Base-by-base conservation (phyloP, 2,888 invertebrate species). In the Drosophila borborema region DNA sequence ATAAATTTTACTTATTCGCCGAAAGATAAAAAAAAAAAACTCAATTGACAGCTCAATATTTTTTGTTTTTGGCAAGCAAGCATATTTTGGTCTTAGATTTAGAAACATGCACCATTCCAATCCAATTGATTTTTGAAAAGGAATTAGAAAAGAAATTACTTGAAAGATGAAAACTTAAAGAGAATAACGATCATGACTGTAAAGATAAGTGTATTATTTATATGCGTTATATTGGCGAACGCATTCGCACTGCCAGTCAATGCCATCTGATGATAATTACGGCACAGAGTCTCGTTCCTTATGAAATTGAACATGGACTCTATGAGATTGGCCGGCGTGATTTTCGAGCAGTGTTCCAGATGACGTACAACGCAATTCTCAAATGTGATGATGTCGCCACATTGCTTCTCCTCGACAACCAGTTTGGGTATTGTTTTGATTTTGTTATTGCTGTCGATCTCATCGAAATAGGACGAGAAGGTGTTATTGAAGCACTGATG, bases 401-500 rank as follows among this genome's bases (percentile, higher is more conserved):
- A 93, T 60, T 93, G 91, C 54, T 93, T 93, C 59, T 94, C 93
- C 59, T 95, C 95, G 64, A 96, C 95, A 6, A 94, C 92, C 14
- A 97, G 92, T 59, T 94, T 92, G 0, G 96, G 95, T 14, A 96
- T 84, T 60, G 92, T 92, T 55, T 94, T 94, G 20, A 94, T 88
- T 59, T 93, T 91, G 18, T 94, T 87, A 18, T 93, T 85, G 31
- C 90, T 86, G 8, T 94, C 91, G 3, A 95, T 93, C 2, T 94
- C 67, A 45, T 74, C 78, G 0, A 86, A 49, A 77, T 95, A 94
- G 0, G 92, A 81, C 0, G 94, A 94, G 41, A 95, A 93, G 0
- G 96, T 96, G 34, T 91, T 91, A 88, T 96, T 96, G 10, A 95
- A 87, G 87, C 97, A 97, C 3, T 93, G 90, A 84, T 95, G 94